Evolutionary conservation across 2,888 invertebrate species (phyloP).

Genomic region (Conomelus anceps): DNA sequence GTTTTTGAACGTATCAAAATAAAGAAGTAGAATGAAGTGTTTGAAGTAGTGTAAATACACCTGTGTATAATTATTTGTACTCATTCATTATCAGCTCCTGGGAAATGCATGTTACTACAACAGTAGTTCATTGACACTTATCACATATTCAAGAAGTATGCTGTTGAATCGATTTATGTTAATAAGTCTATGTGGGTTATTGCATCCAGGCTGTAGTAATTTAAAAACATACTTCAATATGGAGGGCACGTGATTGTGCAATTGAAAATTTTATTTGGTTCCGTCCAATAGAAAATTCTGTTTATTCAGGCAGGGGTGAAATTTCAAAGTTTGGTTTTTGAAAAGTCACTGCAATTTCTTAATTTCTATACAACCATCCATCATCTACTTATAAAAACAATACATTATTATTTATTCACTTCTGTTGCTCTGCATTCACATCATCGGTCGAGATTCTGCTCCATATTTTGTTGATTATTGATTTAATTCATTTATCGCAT

Average conservation of each 20-base stretch:
- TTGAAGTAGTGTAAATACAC: background rate
- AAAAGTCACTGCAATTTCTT: no score
- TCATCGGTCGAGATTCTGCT: no score
- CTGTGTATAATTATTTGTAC: background rate
- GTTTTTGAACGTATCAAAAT: background rate
- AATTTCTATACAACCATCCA: no score
- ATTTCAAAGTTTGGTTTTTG: no score
- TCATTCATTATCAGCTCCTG: background rate
- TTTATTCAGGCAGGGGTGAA: no score
- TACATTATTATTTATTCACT: no score
- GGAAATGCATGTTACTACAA: background rate
- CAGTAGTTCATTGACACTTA: background rate
- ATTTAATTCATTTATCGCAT: background rate
- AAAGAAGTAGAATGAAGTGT: background rate
- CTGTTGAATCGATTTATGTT: background rate
- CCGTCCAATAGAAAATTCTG: background rate
- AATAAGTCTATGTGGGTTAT: background rate
- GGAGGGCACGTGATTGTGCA: background rate
- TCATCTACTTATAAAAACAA: no score
- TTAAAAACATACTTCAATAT: no score
- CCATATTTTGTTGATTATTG: no score
- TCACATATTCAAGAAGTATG: background rate
- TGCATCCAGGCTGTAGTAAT: background rate
- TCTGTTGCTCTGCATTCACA: no score
- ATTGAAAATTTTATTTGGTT: no score